Evolutionary conservation across 2,888 invertebrate genomes (phyloP).

Genomic region (Drosophila seclusa): DNA sequence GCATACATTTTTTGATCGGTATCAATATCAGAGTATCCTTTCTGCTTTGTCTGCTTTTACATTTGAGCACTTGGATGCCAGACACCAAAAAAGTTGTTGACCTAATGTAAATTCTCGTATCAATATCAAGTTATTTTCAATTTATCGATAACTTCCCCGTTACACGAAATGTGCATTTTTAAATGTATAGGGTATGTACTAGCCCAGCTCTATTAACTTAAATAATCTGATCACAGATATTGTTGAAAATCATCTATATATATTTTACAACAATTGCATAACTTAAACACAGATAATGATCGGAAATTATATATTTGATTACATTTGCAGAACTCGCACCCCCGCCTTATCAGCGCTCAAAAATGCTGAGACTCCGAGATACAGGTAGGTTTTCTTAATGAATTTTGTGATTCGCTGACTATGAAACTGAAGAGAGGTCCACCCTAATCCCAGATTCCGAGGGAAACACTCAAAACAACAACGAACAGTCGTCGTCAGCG

Average conservation of each 20-base stretch:
- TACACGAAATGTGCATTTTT: neutral
- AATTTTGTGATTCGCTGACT: constrained; percentile 4
- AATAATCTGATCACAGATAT: neutral
- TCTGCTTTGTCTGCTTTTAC: neutral
- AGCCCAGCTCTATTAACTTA: neutral
- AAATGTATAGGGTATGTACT: neutral
- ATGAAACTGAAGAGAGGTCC: constrained; percentile 27
- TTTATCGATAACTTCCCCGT: neutral
- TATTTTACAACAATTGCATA: neutral
- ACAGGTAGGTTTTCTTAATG: constrained; percentile 88
- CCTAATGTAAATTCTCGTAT: neutral
- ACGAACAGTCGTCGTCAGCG: constrained; percentile 60
- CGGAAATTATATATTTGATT: constrained; percentile 5
- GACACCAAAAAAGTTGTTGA: neutral
- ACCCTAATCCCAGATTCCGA: constrained; percentile 85
- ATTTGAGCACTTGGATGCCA: neutral
- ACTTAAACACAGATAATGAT: neutral
- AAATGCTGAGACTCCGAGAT: constrained; percentile 90
- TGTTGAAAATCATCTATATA: neutral
- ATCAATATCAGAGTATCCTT: neutral
- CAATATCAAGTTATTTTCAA: neutral
- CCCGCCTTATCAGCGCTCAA: constrained; percentile 92
- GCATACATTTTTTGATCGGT: neutral
- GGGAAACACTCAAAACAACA: constrained; percentile 87
- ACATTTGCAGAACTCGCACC: constrained; percentile 90